Evolutionary conservation across 2,113 vertebrate genomes (phyloP).

Genomic region (Guaruba guarouba): DNA sequence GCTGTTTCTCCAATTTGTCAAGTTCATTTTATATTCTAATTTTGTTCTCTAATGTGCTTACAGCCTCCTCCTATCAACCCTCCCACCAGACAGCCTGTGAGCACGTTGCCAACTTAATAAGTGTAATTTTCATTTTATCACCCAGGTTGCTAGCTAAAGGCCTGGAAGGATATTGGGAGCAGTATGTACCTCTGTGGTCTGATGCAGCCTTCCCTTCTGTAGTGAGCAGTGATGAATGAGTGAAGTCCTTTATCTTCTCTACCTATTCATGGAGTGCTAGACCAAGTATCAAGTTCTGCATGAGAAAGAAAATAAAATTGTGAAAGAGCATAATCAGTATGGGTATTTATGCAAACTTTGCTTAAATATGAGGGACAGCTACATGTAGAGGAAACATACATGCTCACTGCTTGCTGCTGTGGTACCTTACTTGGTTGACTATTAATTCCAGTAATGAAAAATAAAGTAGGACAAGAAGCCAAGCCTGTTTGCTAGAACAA

Average conservation of each 20-base stretch:
- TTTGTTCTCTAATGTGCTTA: constrained; percentile 32
- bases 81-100: constrained; percentile 16
- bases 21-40: constrained; percentile 46
- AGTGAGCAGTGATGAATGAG: neutral
- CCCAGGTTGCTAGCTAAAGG: neutral
- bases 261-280: neutral
- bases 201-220: neutral
- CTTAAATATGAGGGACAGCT: neutral
- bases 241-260: neutral
- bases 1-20: constrained; percentile 46
- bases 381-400: neutral
- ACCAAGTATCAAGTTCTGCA: neutral
- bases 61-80: constrained; percentile 7
- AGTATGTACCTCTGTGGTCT: neutral
- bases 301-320: neutral
- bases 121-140: constrained; percentile 39
- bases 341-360: neutral
- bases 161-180: neutral
- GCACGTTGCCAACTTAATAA: constrained; percentile 2
- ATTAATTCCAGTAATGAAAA: neutral
- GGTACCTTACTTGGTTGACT: neutral
- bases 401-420: neutral
- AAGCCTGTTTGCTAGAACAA: neutral
- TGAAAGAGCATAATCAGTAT: neutral
- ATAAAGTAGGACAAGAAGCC: neutral